Base-by-base conservation (phyloP, 2,888 invertebrate genomes). In the Temnothorax rugatulus region DNA sequence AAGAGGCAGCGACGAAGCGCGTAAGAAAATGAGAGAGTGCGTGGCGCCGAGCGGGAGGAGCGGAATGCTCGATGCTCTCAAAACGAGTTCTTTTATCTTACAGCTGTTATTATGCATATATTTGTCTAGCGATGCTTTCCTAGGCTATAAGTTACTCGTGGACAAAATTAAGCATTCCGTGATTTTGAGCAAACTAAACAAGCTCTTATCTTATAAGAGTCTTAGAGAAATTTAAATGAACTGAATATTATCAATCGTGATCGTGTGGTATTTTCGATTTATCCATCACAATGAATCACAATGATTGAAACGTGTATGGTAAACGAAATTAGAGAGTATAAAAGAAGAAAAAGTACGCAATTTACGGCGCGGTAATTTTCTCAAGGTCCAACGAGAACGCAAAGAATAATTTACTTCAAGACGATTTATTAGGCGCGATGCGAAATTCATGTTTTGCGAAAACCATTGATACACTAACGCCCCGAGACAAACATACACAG, bases 1-100 rank as follows among this genome's bases (percentile, higher is more conserved):
- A 79, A 74, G 82, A 66, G 71, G 74, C 64, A 66, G 52, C 57
- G 76, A 73, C 57, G 50, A 64, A 68, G 83, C 21, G 44, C 47
- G 47, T 52, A 54, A 18, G 54, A 61, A 63, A 50, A 79, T 59
- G 81, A 61, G 38, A 82, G 82, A 83, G 84, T 41, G 52, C 34
- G 61, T 41, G 34, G 34, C n/a, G 38, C 52, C 38, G 29, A 44
- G 34, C 29, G 57, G 44, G n/a, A 61, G 25, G 52, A 69, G n/a
- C n/a, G 52, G 29, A 83, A 82, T 69, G 81, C 79, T 86, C 87
- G 84, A 21, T 89, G 89, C 91, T 92, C 92, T 93, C 93, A 81
- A 93, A 93, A 93, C 87, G 92, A 93, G 89, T 93, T 92, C 91
- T 92, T 92, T 92, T 91, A 91, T 93, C 92, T 92, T 90, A 90